Conservation (phyloP, 2,113 vertebrate species). For the Anoplopoma fimbria region DNA sequence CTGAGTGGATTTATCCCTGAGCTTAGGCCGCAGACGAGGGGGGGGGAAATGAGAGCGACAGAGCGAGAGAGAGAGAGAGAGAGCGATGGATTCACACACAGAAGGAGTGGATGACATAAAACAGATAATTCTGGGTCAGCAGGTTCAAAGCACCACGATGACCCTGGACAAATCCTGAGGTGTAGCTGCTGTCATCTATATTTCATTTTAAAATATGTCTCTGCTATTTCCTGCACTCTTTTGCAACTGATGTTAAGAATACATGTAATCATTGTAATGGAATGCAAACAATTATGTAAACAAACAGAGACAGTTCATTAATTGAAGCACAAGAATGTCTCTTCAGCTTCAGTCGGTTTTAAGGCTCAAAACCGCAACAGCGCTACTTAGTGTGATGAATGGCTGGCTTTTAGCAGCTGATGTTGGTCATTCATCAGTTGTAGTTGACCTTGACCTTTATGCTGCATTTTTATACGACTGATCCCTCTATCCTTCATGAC, state of each 20-base stretch:
- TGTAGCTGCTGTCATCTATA: background rate
- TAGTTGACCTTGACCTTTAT: slow-evolving; percentile 35
- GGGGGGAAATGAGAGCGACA: slow-evolving; percentile 3
- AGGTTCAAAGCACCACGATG: background rate
- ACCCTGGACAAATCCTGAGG: background rate
- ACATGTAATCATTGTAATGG: background rate
- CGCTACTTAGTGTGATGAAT: slow-evolving; percentile 40
- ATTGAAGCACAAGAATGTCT: background rate
- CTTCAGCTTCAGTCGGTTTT: background rate
- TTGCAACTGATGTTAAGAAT: background rate
- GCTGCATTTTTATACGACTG: background rate
- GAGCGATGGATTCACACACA: background rate
- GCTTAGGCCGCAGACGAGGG: background rate
- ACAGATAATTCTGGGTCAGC: slow-evolving; percentile 13
- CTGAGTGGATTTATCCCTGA: slow-evolving; percentile 40
- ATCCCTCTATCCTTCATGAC: slow-evolving; percentile 1
- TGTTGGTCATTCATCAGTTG: slow-evolving; percentile 44
- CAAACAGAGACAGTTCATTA: background rate
- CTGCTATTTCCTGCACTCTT: background rate
- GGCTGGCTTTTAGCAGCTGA: slow-evolving; percentile 7
- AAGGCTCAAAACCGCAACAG: background rate
- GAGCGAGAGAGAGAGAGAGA: background rate
- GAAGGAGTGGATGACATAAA: slow-evolving; percentile 12
- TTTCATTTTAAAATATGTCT: background rate
- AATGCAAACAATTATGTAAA: background rate